Evolutionary conservation across 2,888 invertebrate species (phyloP).

Genomic region (Hymenopus coronatus): DNA sequence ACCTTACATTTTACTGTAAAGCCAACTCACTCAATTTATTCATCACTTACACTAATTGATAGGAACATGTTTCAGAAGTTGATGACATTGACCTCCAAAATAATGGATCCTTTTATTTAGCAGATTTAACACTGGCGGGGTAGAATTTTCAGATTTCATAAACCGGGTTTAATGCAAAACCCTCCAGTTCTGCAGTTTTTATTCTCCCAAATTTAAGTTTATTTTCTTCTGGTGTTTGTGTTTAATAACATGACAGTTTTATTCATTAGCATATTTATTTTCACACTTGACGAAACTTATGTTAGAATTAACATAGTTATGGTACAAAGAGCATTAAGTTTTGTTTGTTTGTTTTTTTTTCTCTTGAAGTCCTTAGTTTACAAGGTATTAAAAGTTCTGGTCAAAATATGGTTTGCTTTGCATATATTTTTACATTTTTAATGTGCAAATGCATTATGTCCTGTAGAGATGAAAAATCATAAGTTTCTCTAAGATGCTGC

Average conservation of each 20-base stretch:
- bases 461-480: background rate
- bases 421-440: background rate
- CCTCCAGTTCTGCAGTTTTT: background rate
- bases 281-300: background rate
- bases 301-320: background rate
- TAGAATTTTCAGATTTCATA: too few relatives aligned
- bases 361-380: background rate
- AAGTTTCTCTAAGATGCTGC: background rate
- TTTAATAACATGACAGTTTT: background rate
- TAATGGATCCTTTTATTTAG: too few relatives aligned
- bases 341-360: background rate
- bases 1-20: too few relatives aligned
- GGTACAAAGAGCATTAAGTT: background rate
- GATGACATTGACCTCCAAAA: too few relatives aligned
- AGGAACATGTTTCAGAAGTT: too few relatives aligned
- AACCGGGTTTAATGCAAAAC: background rate
- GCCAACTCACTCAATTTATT: too few relatives aligned
- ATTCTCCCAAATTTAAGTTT: background rate
- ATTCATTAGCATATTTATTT: background rate
- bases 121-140: too few relatives aligned
- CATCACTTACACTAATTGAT: too few relatives aligned
- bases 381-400: background rate
- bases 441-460: background rate
- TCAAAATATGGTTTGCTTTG: background rate
- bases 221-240: background rate